Base-by-base conservation (phyloP, 2,797 vertebrate genomes). In the Falco novaeseelandiae region DNA sequence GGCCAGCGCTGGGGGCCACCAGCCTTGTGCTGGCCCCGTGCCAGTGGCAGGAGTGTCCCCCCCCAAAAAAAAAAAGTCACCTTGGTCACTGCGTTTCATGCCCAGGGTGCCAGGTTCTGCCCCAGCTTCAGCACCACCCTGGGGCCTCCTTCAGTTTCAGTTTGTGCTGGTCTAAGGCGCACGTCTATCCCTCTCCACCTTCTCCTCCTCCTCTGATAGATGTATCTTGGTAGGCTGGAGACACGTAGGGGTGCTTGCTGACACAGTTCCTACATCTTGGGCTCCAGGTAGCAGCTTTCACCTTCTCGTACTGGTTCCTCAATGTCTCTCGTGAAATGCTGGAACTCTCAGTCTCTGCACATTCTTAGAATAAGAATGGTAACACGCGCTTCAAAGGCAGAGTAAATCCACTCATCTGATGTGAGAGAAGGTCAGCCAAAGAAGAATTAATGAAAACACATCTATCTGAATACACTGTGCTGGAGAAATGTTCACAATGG, bases 41-140 rank as follows among this genome's bases (percentile, higher is more conserved):
- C 52, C 3, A 0, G 2, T 21, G 51, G 19, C 71, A 59, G n/a
- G 40, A 38, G 17, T 12, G 2, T 8, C 34, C 34, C 26, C 32
- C 11, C 38, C 38, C 38, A 6, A 6, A 13, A 40, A 42, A 40
- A 40, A 2, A 6, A 4, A 29, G 26, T 20, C 48, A 55, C 34
- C 59, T 36, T 51, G 61, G 34, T 14, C 70, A 19, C n/a, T 44
- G 40, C 21, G 78, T 78, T 66, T 76, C 38, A 10, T n/a, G 18
- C 20, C 34, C 15, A 9, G 48, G n/a, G 18, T 51, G 44, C 48
- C 1, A 0, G 36, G 42, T 32, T 70, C 40, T 84, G 74, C 17
- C 36, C 14, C 65, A 61, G 46, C 27, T 21, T 57, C 3, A 1
- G 29, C 36, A 48, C 18, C n/a, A 29, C 8, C 21, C 14, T 16